A percentile compares a stretch with the other conserved stretches of the same genome.
Conservation (phyloP, 2,797 vertebrate species). For the Sebastiscus tertius region DNA sequence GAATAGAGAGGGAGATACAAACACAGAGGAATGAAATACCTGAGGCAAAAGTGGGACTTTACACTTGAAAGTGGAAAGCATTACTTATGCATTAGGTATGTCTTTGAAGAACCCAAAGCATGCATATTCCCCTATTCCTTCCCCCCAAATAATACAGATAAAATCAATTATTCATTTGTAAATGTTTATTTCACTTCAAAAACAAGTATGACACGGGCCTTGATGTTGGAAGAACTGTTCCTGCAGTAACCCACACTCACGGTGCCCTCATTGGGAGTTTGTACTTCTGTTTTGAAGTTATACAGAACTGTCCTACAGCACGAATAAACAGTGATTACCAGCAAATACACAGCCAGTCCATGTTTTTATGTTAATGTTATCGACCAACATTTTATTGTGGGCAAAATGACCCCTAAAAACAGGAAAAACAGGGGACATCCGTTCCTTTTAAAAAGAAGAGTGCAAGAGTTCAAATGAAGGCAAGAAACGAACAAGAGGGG, state of each 20-base stretch:
- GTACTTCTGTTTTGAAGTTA: constrained; percentile 58
- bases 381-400: neutral
- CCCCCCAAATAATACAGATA: constrained; percentile 74
- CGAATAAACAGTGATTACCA: constrained; percentile 30
- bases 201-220: constrained; percentile 70
- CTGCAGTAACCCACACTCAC: constrained; percentile 43
- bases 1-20: constrained; percentile 64
- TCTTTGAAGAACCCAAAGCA: constrained; percentile 80
- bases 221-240: constrained; percentile 69
- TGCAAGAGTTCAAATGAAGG: constrained; percentile 4
- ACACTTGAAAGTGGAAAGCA: constrained; percentile 80
- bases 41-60: constrained; percentile 78
- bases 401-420: neutral
- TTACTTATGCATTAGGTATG: constrained; percentile 82
- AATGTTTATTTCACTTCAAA: constrained; percentile 81
- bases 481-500: neutral
- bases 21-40: constrained; percentile 68
- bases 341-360: neutral
- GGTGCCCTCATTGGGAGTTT: constrained; percentile 49
- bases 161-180: constrained; percentile 82
- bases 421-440: neutral
- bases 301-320: constrained; percentile 36
- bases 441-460: neutral
- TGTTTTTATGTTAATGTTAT: constrained; percentile 19
- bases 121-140: constrained; percentile 62